Conservation (phyloP, 2,797 vertebrate species). For the Enteromius mattozi region DNA sequence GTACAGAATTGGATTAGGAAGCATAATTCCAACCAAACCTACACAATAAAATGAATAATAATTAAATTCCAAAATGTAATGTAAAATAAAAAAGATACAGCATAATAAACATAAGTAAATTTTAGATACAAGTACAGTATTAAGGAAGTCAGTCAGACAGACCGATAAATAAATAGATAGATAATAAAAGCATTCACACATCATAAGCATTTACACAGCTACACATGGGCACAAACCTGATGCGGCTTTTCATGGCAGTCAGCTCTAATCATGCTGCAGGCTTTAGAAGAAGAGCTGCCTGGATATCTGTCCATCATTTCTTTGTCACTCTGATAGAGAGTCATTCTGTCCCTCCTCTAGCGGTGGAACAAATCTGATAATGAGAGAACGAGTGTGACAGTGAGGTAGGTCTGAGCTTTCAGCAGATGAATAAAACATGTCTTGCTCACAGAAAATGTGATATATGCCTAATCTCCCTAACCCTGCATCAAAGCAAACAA, state of each 20-base stretch:
- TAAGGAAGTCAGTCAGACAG: neutral
- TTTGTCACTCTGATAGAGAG: slow-evolving; percentile 16
- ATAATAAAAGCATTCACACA: neutral
- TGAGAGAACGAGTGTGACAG: neutral
- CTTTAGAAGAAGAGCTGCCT: slow-evolving; percentile 19
- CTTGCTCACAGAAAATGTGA: slow-evolving; percentile 57
- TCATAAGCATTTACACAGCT: neutral
- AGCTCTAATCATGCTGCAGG: slow-evolving; percentile 29
- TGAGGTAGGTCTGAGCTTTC: slow-evolving; percentile 52
- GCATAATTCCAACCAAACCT: neutral
- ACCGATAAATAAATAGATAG: neutral
- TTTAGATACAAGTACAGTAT: neutral
- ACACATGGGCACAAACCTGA: neutral
- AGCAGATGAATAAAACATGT: slow-evolving; percentile 70
- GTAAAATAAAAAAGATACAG: neutral
- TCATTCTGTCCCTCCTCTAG: neutral
- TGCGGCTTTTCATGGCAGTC: neutral
- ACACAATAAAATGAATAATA: neutral
- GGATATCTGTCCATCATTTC: slow-evolving; percentile 40
- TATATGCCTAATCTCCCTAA: slow-evolving; percentile 58
- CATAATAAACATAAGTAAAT: neutral
- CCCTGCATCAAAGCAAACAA: slow-evolving; percentile 65
- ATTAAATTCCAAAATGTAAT: neutral
- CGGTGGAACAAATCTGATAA: slow-evolving; percentile 21
- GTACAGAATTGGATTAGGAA: neutral